These are phyloP conservation scores for Melanitta fusca DNA, from an alignment of 2,797 vertebrate species.

Conservation along the genomic window DNA sequence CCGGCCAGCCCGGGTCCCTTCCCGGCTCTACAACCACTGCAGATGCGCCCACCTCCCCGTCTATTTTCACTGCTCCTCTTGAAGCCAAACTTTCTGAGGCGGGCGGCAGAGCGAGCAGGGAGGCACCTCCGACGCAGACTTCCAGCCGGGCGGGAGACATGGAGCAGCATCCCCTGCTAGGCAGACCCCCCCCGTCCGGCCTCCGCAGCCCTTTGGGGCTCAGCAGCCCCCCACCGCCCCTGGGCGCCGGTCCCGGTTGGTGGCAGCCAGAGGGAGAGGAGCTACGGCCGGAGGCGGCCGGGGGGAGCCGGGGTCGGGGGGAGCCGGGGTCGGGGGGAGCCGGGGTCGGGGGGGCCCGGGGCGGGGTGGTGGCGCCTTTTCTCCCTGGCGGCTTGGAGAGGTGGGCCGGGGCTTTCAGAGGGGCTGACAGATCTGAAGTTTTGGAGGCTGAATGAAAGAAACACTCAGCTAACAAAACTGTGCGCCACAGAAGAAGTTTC, in stretches of 20 bases:
- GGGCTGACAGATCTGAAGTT: conserved; percentile 82
- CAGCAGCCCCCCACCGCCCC: background rate
- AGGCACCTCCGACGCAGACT: background rate
- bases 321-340: background rate
- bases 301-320: background rate
- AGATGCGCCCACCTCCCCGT: rapidly evolving
- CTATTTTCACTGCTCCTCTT: background rate
- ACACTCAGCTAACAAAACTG: conserved; percentile 86
- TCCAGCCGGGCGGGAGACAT: background rate
- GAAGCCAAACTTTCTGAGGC: background rate
- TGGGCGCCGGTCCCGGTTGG: no score
- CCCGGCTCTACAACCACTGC: rapidly evolving
- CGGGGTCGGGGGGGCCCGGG: background rate
- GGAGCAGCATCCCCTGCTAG: background rate
- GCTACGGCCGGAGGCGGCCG: background rate
- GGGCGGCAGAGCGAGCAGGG: rapidly evolving
- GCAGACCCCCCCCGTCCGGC: background rate
- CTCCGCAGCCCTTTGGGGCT: background rate
- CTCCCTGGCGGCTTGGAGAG: conserved; percentile 68
- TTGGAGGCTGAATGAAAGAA: conserved; percentile 80
- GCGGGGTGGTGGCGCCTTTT: conserved; percentile 44
- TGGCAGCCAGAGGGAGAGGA: background rate
- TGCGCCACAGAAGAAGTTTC: conserved; percentile 81
- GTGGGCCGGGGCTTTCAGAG: conserved; percentile 74
- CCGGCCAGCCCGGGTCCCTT: background rate